phyloP scores from a whole-genome alignment of 92 coral and sea anemone species.

The Plumapathes pennacea region DNA sequence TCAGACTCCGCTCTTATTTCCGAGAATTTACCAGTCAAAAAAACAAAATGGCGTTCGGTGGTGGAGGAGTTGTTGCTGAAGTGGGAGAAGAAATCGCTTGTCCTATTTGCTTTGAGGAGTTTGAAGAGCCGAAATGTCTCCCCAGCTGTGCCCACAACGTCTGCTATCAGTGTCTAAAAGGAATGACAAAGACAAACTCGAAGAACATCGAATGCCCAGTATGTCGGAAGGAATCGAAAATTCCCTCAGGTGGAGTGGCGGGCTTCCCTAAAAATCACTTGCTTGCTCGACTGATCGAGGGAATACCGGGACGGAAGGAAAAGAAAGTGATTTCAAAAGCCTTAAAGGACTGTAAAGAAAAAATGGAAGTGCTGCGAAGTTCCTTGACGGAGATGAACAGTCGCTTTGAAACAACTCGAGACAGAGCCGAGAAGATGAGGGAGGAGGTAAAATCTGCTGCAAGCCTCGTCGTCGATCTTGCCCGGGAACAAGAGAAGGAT shows the following conservation, averaged over 20 bases:
- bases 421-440: slow-evolving; percentile 10
- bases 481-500: slow-evolving; percentile 17
- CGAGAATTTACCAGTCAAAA: background rate
- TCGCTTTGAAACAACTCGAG: slow-evolving; percentile 11
- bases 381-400: slow-evolving; percentile 23
- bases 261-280: slow-evolving; percentile 48
- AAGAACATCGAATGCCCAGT: slow-evolving; percentile 28
- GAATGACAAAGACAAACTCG: slow-evolving; percentile 7
- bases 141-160: slow-evolving; percentile 63
- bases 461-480: slow-evolving; percentile 12
- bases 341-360: slow-evolving; percentile 17
- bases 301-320: slow-evolving; percentile 51
- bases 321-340: slow-evolving; percentile 20
- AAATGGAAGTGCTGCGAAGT: slow-evolving; percentile 11
- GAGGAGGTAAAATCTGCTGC: slow-evolving; percentile 7
- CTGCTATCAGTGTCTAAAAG: slow-evolving; percentile 36
- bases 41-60: slow-evolving; percentile 2
- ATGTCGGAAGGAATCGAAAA: slow-evolving; percentile 30
- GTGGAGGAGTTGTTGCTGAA: slow-evolving; percentile 2
- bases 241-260: slow-evolving; percentile 33
- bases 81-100: slow-evolving; percentile 51
- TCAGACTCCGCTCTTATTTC: too few relatives aligned
- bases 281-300: slow-evolving; percentile 40
- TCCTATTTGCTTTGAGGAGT: slow-evolving; percentile 54
- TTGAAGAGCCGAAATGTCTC: slow-evolving; percentile 60